Percentiles rank a stretch among this genome's conserved stretches.
Evolutionary conservation across 2,113 vertebrate genomes (phyloP).

Genomic region (Rhineura floridana): DNA sequence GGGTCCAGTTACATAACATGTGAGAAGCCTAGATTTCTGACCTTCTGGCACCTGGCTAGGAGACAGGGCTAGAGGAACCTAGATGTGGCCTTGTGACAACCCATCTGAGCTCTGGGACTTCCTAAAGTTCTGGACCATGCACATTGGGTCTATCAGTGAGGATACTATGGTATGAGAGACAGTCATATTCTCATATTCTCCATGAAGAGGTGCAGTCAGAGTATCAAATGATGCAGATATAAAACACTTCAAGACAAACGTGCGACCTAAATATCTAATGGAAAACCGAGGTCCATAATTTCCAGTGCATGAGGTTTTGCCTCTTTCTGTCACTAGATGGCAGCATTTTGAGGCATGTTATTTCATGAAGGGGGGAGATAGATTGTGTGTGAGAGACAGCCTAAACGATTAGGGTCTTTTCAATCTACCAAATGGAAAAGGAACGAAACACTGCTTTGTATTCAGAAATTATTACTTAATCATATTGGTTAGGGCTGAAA

Average conservation of each 20-base stretch:
- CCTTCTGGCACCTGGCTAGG: background rate
- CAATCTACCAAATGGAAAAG: constrained; percentile 9
- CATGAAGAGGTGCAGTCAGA: background rate
- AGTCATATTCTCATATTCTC: too few relatives aligned
- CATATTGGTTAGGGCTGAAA: constrained; percentile 14
- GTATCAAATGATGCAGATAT: background rate
- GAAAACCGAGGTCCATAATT: background rate
- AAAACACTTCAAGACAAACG: background rate
- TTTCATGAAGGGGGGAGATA: background rate
- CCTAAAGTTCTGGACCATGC: background rate
- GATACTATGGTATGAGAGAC: too few relatives aligned
- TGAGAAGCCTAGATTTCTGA: background rate
- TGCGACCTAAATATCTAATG: background rate
- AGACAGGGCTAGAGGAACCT: background rate
- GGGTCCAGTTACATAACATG: too few relatives aligned
- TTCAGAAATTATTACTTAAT: constrained; percentile 47
- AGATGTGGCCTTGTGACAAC: background rate
- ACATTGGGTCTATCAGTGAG: background rate
- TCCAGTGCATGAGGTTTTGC: background rate
- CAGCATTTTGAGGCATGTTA: background rate
- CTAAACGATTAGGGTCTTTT: constrained; percentile 44
- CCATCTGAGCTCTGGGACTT: background rate
- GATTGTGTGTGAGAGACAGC: background rate
- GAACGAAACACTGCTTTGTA: constrained; percentile 33
- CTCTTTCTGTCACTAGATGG: constrained; percentile 5